Base-by-base conservation (phyloP, 2,888 invertebrate genomes). In the Thecocarcelia acutangulata region DNA sequence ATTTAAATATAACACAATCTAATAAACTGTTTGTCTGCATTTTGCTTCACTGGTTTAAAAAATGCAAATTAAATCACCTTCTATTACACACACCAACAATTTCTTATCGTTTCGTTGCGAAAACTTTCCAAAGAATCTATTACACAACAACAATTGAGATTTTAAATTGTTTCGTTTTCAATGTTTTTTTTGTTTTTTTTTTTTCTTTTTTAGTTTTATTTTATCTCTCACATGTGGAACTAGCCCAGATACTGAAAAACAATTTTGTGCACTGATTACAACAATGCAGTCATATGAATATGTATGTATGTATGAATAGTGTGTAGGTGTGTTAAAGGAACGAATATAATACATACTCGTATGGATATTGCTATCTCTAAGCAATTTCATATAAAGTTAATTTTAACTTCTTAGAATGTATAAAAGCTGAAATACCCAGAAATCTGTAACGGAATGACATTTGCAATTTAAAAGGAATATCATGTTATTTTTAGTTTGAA, bases 1-100 rank as follows among this genome's bases (percentile, higher is more conserved):
- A 77, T 77, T 72, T 76, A 77, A 73, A 68, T 73, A 73, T 68
- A 81, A 73, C 52, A 52, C 59, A 81, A 81, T 80, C 64, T 75
- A 50, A 80, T n/a, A 84, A 84, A 64, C 66, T 84, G 85, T 84
- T 85, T 83, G 85, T 74, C 79, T 83, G 81, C 83, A 83, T 63
- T 75, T 77, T 68, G 84, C 83, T 82, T 80, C 73, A 83, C 56
- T 75, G 77, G 75, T 58, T 76, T 79, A 63, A 48, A 78, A 83
- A 82, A 84, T 83, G 83, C 77, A 84, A 85, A 84, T 85, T 84
- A 72, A 84, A 83, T 82, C 66, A 73, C 81, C 81, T 63, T 66
- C 68, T 73, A 81, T 81, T 68, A 81, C 68, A 77, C 70, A 70
- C 69, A 64, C 69, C 74, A 80, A 75, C 69, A 61, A 64, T 69